These are phyloP conservation scores for Cheumatopsyche charites DNA, from an alignment of 1,140 invertebrate genomes.

Conservation along the genomic window DNA sequence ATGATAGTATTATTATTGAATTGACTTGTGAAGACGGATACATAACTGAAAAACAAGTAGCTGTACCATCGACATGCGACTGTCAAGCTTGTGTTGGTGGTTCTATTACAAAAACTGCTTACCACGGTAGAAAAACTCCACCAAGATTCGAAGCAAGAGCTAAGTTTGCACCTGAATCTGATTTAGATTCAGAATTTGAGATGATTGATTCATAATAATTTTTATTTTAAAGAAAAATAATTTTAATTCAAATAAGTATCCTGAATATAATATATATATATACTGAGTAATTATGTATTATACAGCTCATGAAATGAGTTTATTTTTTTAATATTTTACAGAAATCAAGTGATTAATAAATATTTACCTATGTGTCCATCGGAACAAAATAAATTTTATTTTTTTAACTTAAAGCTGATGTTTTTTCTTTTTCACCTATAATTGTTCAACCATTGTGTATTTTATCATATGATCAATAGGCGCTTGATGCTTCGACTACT, in stretches of 20 bases:
- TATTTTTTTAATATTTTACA: too few relatives aligned
- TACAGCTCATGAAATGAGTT: too few relatives aligned
- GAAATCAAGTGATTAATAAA: too few relatives aligned
- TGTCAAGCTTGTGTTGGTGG: slow-evolving; percentile 60
- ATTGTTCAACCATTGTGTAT: too few relatives aligned
- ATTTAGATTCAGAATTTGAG: slow-evolving; percentile 37
- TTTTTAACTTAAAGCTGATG: too few relatives aligned
- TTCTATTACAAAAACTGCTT: slow-evolving; percentile 28
- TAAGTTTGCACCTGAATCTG: slow-evolving; percentile 34
- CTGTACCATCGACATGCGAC: slow-evolving; percentile 61
- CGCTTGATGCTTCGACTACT: too few relatives aligned
- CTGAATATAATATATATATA: too few relatives aligned
- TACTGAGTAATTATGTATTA: too few relatives aligned
- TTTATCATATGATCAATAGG: too few relatives aligned
- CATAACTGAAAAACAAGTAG: slow-evolving; percentile 57
- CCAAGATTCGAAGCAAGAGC: slow-evolving; percentile 12
- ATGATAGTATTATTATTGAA: slow-evolving; percentile 55
- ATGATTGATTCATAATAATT: background rate
- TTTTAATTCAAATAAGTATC: background rate
- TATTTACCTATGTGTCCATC: too few relatives aligned
- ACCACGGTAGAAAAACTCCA: slow-evolving; percentile 30
- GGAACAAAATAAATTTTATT: too few relatives aligned
- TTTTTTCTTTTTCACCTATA: too few relatives aligned
- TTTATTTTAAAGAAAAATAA: background rate
- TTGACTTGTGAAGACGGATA: slow-evolving; percentile 64